These are phyloP conservation scores for Orchesella flavescens DNA, from an alignment of 2,888 invertebrate species.

Conservation along the genomic window DNA sequence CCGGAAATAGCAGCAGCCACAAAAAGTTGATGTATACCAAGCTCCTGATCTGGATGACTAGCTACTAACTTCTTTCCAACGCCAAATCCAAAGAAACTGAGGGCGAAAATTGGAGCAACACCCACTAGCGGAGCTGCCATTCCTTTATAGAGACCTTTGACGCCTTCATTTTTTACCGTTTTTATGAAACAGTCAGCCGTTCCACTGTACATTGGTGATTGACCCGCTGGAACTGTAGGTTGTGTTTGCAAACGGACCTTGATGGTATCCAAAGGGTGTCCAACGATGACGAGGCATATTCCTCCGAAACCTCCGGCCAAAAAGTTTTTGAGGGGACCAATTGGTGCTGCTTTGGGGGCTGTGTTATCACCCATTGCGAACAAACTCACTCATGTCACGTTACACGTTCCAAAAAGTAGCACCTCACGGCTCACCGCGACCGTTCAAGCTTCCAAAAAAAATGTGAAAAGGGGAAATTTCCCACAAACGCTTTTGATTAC, in stretches of 20 bases:
- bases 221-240: constrained; percentile 86
- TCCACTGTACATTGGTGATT: constrained; percentile 86
- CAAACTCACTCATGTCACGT: too few species aligned
- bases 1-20: constrained; percentile 97
- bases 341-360: constrained; percentile 50
- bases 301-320: constrained; percentile 97
- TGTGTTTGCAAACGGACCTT: constrained; percentile 98
- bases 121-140: constrained; percentile 96
- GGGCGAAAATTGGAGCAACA: constrained; percentile 98
- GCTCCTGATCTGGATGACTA: constrained; percentile 80
- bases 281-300: constrained; percentile 92
- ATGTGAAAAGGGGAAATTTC: too few species aligned
- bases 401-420: too few species aligned
- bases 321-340: constrained; percentile 92
- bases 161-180: constrained; percentile 90
- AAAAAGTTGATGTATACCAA: constrained; percentile 87
- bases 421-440: too few species aligned
- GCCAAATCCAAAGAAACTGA: constrained; percentile 97
- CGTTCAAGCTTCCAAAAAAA: too few species aligned
- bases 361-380: too few species aligned
- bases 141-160: constrained; percentile 88
- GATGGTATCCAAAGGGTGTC: constrained; percentile 98
- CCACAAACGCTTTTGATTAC: too few species aligned
- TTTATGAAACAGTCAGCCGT: constrained; percentile 95
- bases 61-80: constrained; percentile 86